Evolutionary conservation across 2,113 vertebrate species (phyloP).

Genomic region (Pelecanoides urinatrix): DNA sequence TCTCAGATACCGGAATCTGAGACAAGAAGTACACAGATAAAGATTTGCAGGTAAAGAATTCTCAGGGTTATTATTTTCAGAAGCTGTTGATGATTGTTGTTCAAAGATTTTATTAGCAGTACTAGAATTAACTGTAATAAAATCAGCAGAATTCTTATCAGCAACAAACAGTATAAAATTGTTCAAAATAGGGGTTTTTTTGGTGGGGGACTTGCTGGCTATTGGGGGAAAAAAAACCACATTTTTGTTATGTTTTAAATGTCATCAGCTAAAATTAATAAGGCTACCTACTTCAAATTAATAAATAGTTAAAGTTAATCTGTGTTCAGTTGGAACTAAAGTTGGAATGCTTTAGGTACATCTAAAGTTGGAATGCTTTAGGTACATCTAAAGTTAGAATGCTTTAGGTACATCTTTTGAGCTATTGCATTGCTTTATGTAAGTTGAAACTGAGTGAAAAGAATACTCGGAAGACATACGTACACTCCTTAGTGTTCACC

Average conservation of each 20-base stretch:
- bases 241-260: not conserved
- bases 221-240: not conserved
- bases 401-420: not conserved
- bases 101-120: not conserved
- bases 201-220: not conserved
- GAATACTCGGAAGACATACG: not conserved
- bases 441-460: not conserved
- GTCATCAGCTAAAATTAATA: not conserved
- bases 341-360: not conserved
- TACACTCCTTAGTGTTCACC: not conserved
- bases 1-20: constrained; percentile 50
- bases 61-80: not conserved
- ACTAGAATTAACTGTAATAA: not conserved
- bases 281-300: not conserved
- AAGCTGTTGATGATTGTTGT: not conserved
- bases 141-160: not conserved
- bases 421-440: not conserved
- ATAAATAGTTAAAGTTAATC: not conserved
- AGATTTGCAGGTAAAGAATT: constrained; percentile 82
- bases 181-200: not conserved
- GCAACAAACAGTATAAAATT: not conserved
- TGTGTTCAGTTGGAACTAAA: not conserved
- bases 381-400: not conserved
- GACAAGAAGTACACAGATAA: constrained; percentile 77
- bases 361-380: not conserved